These are phyloP conservation scores for Dasyurus viverrinus DNA, from an alignment of 2,113 vertebrate genomes.

Conservation along the genomic window DNA sequence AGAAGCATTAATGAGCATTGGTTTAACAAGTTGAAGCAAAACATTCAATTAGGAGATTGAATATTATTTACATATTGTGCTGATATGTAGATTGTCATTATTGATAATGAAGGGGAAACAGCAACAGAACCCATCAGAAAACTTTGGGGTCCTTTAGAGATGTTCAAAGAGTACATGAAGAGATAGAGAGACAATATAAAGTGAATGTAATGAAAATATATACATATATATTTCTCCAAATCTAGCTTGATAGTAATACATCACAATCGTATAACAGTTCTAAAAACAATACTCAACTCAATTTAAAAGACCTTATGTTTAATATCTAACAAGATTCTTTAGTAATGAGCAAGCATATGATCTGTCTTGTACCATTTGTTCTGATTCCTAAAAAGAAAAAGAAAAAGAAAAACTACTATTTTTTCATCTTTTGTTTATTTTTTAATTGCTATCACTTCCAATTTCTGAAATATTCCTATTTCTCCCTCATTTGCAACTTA, in stretches of 20 bases:
- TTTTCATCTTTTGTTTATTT: neutral
- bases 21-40: constrained; percentile 24
- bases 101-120: neutral
- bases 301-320: neutral
- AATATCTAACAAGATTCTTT: constrained; percentile 45
- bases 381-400: constrained; percentile 50
- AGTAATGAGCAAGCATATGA: neutral
- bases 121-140: neutral
- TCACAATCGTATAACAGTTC: constrained; percentile 3
- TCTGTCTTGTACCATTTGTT: constrained; percentile 13
- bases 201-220: constrained; percentile 48
- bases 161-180: neutral
- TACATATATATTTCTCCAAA: constrained; percentile 18
- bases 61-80: neutral
- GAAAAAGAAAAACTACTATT: neutral
- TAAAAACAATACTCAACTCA: constrained; percentile 33
- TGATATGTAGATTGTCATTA: neutral
- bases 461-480: constrained; percentile 12
- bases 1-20: neutral
- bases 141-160: neutral
- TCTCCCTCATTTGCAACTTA: neutral
- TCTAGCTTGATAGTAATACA: constrained; percentile 31
- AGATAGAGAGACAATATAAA: neutral
- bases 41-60: constrained; percentile 4
- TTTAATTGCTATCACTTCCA: neutral